phyloP scores from a whole-genome alignment of 1,140 invertebrate species.

The Metaphire vulgaris region DNA sequence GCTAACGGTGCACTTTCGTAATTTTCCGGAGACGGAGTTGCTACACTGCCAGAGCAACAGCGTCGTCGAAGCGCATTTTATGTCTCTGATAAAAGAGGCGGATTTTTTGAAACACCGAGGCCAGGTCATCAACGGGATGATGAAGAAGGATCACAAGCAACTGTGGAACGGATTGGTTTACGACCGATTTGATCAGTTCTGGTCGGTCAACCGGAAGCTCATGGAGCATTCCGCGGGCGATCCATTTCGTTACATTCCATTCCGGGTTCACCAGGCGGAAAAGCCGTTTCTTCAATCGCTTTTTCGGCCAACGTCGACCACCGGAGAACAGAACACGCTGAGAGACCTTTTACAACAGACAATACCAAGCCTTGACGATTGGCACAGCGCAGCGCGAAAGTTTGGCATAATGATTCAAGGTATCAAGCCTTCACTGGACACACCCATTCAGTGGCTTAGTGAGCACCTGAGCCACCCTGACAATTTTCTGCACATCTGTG shows the following conservation, averaged over 20 bases:
- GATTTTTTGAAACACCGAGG: constrained; percentile 90
- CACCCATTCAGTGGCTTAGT: constrained; percentile 93
- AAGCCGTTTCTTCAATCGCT: constrained; percentile 61
- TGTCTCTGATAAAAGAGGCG: constrained; percentile 94
- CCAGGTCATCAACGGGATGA: constrained; percentile 86
- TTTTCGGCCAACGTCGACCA: constrained; percentile 65
- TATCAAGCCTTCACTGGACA: constrained; percentile 73
- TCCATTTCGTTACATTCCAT: constrained; percentile 85
- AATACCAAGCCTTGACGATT: neutral
- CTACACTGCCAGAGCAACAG: constrained; percentile 63
- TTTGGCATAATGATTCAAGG: constrained; percentile 76
- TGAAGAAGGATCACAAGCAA: constrained; percentile 94
- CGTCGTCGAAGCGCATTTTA: constrained; percentile 82
- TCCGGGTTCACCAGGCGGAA: constrained; percentile 66
- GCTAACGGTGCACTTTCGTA: constrained; percentile 85
- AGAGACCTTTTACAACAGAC: constrained; percentile 54
- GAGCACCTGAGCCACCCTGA: constrained; percentile 97
- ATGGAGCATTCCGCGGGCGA: constrained; percentile 67
- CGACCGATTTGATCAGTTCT: constrained; percentile 99
- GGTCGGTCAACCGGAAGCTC: constrained; percentile 87
- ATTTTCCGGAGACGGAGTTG: constrained; percentile 55
- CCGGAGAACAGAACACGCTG: constrained; percentile 66
- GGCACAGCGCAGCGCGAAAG: constrained; percentile 26
- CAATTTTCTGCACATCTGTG: constrained; percentile 82
- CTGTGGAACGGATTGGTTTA: constrained; percentile 66